Conservation (phyloP, 2,113 vertebrate genomes). For the Zosterops lateralis region DNA sequence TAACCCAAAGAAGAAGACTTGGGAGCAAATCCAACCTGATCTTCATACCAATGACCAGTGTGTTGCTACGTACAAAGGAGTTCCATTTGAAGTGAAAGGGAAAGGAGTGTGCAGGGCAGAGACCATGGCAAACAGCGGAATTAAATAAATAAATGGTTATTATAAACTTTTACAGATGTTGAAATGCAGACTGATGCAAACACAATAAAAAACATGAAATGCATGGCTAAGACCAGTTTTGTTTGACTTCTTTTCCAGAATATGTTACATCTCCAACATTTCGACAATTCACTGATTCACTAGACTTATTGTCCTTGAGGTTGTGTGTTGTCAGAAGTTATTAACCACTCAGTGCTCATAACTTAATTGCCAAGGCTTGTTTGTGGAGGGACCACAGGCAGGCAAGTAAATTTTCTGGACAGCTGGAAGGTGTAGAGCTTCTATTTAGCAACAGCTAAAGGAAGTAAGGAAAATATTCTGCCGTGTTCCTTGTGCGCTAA, state of each 20-base stretch:
- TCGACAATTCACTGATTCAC: not conserved
- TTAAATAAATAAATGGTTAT: conserved; percentile 76
- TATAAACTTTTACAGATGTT: not conserved
- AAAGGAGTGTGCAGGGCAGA: conserved; percentile 91
- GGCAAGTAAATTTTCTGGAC: not conserved
- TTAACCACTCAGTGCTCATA: not conserved
- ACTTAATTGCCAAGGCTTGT: not conserved
- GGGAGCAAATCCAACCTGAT: conserved; percentile 95
- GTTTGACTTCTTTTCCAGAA: not conserved
- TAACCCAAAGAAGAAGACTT: conserved; percentile 98
- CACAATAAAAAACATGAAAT: conserved; percentile 57
- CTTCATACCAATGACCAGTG: conserved; percentile 84
- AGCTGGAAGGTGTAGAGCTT: not conserved
- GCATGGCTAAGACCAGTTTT: conserved; percentile 3
- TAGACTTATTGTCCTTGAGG: not conserved
- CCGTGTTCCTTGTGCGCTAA: accelerated
- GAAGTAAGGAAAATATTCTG: not conserved
- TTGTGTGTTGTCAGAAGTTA: not conserved
- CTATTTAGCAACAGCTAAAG: not conserved
- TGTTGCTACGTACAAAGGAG: conserved; percentile 91
- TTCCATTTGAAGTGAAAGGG: conserved; percentile 87
- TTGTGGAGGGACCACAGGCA: not conserved
- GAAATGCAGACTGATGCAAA: conserved; percentile 37
- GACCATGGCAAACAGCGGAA: conserved; percentile 91
- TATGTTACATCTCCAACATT: not conserved